These are phyloP conservation scores for Cinclus mexicanus DNA, from an alignment of 2,113 vertebrate genomes.

Conservation along the genomic window DNA sequence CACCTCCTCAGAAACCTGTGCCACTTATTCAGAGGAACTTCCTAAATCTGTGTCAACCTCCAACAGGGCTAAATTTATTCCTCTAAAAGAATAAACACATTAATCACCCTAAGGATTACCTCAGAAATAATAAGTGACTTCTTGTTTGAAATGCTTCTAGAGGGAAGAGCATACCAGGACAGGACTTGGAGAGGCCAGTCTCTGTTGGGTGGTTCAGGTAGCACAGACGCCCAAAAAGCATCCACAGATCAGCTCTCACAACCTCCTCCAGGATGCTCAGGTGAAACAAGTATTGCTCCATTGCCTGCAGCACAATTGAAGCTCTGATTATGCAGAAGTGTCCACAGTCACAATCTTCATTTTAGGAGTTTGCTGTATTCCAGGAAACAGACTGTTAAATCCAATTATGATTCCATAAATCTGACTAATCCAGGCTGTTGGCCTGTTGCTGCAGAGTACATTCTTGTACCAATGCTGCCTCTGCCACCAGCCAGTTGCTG, in stretches of 20 bases:
- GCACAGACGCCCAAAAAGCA: background rate
- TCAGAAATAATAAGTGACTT: background rate
- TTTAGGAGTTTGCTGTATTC: background rate
- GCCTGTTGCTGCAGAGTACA: background rate
- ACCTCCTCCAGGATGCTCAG: background rate
- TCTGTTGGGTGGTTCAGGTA: background rate
- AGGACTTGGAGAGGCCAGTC: background rate
- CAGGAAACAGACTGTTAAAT: background rate
- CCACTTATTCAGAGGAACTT: background rate
- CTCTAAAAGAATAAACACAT: background rate
- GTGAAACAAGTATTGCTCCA: background rate
- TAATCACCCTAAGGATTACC: background rate
- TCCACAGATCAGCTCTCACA: background rate
- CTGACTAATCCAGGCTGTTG: background rate
- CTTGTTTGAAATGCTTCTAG: background rate
- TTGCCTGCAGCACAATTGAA: background rate
- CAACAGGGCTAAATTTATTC: background rate
- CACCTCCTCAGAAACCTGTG: background rate
- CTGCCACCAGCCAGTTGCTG: background rate
- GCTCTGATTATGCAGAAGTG: background rate
- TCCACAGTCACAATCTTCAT: background rate
- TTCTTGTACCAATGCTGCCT: background rate
- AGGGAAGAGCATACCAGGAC: background rate
- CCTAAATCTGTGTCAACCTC: background rate
- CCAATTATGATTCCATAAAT: background rate